Base-by-base conservation (phyloP, 1,140 invertebrate genomes). In the Drusus annulatus region DNA sequence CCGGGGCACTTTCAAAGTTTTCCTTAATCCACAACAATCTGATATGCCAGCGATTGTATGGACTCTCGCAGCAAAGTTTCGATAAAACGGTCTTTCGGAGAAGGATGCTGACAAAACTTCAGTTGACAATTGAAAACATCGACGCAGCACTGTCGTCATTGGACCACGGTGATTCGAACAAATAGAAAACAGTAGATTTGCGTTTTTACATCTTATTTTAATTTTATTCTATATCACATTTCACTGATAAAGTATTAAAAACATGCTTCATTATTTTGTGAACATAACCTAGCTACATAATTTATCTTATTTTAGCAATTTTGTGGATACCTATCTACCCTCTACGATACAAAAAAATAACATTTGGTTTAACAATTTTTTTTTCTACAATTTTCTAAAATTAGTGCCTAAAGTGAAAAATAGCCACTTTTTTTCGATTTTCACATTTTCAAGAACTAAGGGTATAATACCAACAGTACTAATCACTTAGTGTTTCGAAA, bases 61-160 rank as follows among this genome's bases (percentile, higher is more conserved):
- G 68, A 51, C 5, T 16, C 0, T 16, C 68, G 8, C 45, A 51
- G 17, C 19, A 28, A 5, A 10, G 4, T 23, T 71, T 71, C 13
- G 17, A 15, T 19, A 54, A 19, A 13, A 52, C 45, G 8, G 45
- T 71, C 0, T 71, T 71, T 23, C 16, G 23, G 16, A 71, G 45
- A 52, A 71, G 45, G 50, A 71, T 71, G 16, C 15, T 71, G 0
- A 23, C 19, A 25, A 3, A 71, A 10, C 25, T 71, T 6, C 68
- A 71, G 16, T 51, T 71, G 21, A 71, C 68, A 50, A 54, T 71
- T 25, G 68, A 54, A 52, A 51, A 71, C 21, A 71, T 71, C 5
- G 68, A 71, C 25, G 68, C 68, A 13, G 6, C 17, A 8, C 68
- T 71, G 3, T 21, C 51, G 54, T 28, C 45, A 21, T 52, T 65